phyloP scores from a whole-genome alignment of 1,140 invertebrate genomes.

The Daktulosphaira vitifoliae region DNA sequence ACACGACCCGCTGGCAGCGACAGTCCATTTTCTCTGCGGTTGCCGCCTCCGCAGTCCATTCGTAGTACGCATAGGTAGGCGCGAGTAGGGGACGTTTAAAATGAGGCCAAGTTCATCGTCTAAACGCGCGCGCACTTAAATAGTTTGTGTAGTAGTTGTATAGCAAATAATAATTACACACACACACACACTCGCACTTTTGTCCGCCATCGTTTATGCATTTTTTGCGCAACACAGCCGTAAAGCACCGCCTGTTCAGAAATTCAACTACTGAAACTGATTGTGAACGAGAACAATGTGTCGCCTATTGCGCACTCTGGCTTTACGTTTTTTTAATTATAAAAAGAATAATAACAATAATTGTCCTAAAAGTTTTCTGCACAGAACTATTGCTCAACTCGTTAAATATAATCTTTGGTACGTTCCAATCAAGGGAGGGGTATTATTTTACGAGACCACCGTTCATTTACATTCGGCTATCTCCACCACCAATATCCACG shows the following conservation, averaged over 20 bases:
- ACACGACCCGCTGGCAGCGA: neutral
- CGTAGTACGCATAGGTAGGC: neutral
- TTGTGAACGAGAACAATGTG: neutral
- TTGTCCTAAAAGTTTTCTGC: neutral
- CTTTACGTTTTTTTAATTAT: neutral
- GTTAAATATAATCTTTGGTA: no score
- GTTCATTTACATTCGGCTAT: no score
- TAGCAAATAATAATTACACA: no score
- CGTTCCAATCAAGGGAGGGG: no score
- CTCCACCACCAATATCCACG: no score
- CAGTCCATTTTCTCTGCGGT: neutral
- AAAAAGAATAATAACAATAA: neutral
- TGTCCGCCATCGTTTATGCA: no score
- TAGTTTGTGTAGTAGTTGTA: no score
- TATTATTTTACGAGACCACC: no score
- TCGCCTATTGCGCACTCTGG: neutral
- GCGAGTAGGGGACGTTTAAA: neutral
- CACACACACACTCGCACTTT: no score
- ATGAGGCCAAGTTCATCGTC: conserved; percentile 15
- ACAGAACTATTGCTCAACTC: neutral
- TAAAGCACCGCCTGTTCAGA: conserved; percentile 34
- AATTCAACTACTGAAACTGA: conserved; percentile 7
- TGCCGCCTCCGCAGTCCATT: neutral
- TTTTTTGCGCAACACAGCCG: conserved; percentile 20
- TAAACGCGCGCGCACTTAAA: neutral